Evolutionary conservation across 2,797 vertebrate species (phyloP).

Genomic region (Mallotus villosus): DNA sequence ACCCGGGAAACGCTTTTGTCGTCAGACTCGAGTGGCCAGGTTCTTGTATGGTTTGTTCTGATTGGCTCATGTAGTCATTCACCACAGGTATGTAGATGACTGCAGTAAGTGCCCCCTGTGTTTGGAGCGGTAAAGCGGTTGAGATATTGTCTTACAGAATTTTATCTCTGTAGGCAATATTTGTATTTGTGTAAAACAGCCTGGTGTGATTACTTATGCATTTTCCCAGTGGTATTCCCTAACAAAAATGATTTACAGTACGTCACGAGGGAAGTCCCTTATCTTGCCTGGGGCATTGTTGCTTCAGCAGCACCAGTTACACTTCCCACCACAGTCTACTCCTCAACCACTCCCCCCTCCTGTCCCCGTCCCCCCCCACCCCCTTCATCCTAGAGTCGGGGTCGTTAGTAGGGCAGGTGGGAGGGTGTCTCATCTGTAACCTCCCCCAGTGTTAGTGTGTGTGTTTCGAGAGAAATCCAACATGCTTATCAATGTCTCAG

Average conservation of each 20-base stretch:
- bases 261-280: neutral
- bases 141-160: constrained; percentile 3
- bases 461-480: neutral
- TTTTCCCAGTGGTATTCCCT: neutral
- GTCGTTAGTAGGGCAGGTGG: neutral
- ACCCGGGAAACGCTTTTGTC: neutral
- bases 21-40: neutral
- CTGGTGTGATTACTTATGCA: neutral
- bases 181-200: constrained; percentile 7
- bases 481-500: neutral
- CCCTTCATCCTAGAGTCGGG: neutral
- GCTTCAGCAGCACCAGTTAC: neutral
- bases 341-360: neutral
- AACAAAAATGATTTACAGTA: neutral
- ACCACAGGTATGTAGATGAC: neutral
- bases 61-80: constrained; percentile 4
- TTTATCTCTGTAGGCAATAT: constrained; percentile 5
- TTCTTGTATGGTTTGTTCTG: neutral
- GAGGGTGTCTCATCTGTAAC: neutral
- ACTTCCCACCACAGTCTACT: neutral
- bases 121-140: neutral
- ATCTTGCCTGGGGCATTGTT: neutral
- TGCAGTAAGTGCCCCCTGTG: neutral
- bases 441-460: neutral
- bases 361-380: neutral